Conservation (phyloP, 1,140 invertebrate genomes). For the Cephus cinctus region DNA sequence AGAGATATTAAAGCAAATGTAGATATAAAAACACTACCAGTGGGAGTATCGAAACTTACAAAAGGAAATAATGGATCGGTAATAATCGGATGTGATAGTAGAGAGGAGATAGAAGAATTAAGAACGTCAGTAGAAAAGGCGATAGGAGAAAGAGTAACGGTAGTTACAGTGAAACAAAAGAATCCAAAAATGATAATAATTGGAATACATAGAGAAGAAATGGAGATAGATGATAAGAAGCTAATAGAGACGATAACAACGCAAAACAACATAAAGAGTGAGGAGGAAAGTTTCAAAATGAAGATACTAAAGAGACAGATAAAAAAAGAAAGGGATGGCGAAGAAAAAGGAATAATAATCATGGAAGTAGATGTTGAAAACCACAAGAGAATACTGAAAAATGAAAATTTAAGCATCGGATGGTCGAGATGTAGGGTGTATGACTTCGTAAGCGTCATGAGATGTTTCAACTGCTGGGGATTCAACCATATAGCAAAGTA, state of each 20-base stretch:
- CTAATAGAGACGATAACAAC: constrained; percentile 2
- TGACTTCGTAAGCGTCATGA: constrained; percentile 10
- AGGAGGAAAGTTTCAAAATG: too few relatives aligned
- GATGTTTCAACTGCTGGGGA: constrained; percentile 19
- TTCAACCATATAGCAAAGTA: constrained; percentile 14
- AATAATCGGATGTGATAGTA: constrained; percentile 4
- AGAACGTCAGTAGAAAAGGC: not conserved
- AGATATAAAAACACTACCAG: constrained; percentile 1
- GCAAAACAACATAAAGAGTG: constrained; percentile 13
- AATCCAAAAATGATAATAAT: constrained; percentile 10
- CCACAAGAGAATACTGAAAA: constrained; percentile 6
- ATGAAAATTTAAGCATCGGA: constrained; percentile 12
- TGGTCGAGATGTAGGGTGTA: constrained; percentile 15
- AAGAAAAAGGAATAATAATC: not conserved
- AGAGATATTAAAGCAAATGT: not conserved
- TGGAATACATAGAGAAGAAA: not conserved
- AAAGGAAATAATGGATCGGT: constrained; percentile 5
- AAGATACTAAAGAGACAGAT: not conserved
- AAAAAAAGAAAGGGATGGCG: not conserved
- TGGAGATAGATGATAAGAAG: not conserved
- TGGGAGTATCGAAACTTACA: not conserved
- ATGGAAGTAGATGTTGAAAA: constrained; percentile 12
- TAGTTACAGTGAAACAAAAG: not conserved
- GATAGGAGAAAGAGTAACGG: not conserved
- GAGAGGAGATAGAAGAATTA: not conserved